Conservation (phyloP, 2,113 vertebrate genomes). For the Thunnus maccoyii region DNA sequence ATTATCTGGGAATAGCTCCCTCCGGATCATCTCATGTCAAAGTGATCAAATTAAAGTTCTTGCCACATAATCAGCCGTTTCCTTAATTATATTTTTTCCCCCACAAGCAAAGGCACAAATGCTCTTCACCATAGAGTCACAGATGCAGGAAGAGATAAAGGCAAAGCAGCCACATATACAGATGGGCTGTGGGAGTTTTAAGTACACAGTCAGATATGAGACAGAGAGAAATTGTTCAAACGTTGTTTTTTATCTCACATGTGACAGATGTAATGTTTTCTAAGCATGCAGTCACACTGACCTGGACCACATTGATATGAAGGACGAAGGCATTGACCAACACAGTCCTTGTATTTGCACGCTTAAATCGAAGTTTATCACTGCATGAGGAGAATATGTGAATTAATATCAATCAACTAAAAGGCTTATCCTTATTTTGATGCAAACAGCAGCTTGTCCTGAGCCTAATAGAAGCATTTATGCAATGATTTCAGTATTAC, state of each 20-base stretch:
- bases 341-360: too few relatives aligned
- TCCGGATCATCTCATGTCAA: slow-evolving; percentile 15
- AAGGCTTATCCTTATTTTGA: too few relatives aligned
- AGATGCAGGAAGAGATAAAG: slow-evolving; percentile 26
- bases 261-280: slow-evolving; percentile 16
- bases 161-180: slow-evolving; percentile 24
- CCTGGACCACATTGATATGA: too few relatives aligned
- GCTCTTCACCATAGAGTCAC: not conserved
- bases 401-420: too few relatives aligned
- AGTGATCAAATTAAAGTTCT: slow-evolving; percentile 44
- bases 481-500: too few relatives aligned
- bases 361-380: too few relatives aligned
- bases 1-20: not conserved
- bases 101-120: slow-evolving; percentile 2
- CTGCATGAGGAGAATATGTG: too few relatives aligned
- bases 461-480: too few relatives aligned
- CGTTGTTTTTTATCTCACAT: not conserved
- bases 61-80: slow-evolving; percentile 9
- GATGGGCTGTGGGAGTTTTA: slow-evolving; percentile 50
- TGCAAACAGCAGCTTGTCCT: too few relatives aligned
- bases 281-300: not conserved
- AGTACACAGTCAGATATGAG: slow-evolving; percentile 6
- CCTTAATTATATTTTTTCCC: slow-evolving; percentile 16
- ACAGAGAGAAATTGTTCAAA: not conserved
- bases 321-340: too few relatives aligned